Percentiles rank a stretch among this genome's conserved stretches.
phyloP scores from a whole-genome alignment of 1,140 invertebrate species.

The Lysiphlebus fabarum region DNA sequence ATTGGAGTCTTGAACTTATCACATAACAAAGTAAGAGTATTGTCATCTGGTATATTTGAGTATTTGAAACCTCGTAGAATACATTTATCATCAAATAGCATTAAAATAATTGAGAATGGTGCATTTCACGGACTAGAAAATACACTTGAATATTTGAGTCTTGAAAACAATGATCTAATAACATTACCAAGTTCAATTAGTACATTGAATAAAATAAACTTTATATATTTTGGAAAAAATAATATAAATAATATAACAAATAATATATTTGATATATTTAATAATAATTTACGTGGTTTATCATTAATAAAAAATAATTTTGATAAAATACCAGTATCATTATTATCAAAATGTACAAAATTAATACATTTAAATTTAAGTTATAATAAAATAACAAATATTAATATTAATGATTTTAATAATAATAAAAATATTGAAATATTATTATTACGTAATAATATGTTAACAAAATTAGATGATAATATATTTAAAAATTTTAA shows the following conservation, averaged over 20 bases:
- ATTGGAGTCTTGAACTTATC: conserved; percentile 65
- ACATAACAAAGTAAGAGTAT: conserved; percentile 66
- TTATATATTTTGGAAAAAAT: conserved; percentile 82
- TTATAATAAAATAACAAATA: conserved; percentile 78
- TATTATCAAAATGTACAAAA: conserved; percentile 63
- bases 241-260: conserved; percentile 61
- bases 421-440: conserved; percentile 81
- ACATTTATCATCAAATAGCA: conserved; percentile 74
- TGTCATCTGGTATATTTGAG: conserved; percentile 65
- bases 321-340: conserved; percentile 65
- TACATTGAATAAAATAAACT: conserved; percentile 66
- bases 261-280: conserved; percentile 59
- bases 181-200: conserved; percentile 67
- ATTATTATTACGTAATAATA: conserved; percentile 80
- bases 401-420: conserved; percentile 73
- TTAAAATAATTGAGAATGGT: conserved; percentile 64
- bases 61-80: conserved; percentile 69
- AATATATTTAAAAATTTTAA: conserved; percentile 68
- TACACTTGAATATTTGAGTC: conserved; percentile 75
- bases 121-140: conserved; percentile 70
- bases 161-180: conserved; percentile 75
- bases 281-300: conserved; percentile 67
- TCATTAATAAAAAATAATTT: conserved; percentile 80
- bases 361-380: conserved; percentile 82
- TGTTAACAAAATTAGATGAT: conserved; percentile 70